Evolutionary conservation across 30 jellyfish, hydroid and myxozoan genomes (phyloP), one percentile per base, ranked within the genome.

Genomic region (Mastigias papua): DNA sequence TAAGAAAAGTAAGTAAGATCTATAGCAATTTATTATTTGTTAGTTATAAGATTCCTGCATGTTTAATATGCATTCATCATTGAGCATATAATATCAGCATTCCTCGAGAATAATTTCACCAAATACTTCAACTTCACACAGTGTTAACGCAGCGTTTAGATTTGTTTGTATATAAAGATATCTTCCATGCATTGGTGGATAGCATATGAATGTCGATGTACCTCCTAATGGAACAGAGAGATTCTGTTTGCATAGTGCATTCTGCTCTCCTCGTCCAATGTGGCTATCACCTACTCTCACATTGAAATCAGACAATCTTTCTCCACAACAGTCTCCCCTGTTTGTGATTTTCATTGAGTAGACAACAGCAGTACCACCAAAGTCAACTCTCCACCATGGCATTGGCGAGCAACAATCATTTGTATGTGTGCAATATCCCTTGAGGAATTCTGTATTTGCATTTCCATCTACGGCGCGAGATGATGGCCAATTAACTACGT

Each of bases 351-450:
- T 49, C 72, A 70, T 34, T 50, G 92, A 26, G 54, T 83, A 73
- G 19, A 83, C 80, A 1, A 70, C 8, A 23, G 92, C 92, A 16
- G 81, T 83, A 32, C 32, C 21, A 21, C 86, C 86, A 64, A 83
- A 83, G 54, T 83, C 92, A 34, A 83, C 92, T 23, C 86, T 69
- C 92, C 92, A 83, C 92, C 92, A 83, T 26, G 80, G 81, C 63
- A 69, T 3, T 21, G 81, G 73, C 13, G 65, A 17, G 21, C 86
- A 83, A 69, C 86, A 68, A 46, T n/a, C n/a, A n/a, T 13, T 13
- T 19, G 92, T 69, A 57, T 83, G 92, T 33, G 86, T 51, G 85
- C 92, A 83, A 28, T 86, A 83, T 16, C 46, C 57, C 0, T 28
- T 31, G 20, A 7, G 0, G 1, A 3, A 70, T 46, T 48, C 58